Percentiles rank a stretch among this genome's conserved stretches.
These are phyloP conservation scores for Diplolepis rosae DNA, from an alignment of 2,888 invertebrate genomes.

Conservation along the genomic window DNA sequence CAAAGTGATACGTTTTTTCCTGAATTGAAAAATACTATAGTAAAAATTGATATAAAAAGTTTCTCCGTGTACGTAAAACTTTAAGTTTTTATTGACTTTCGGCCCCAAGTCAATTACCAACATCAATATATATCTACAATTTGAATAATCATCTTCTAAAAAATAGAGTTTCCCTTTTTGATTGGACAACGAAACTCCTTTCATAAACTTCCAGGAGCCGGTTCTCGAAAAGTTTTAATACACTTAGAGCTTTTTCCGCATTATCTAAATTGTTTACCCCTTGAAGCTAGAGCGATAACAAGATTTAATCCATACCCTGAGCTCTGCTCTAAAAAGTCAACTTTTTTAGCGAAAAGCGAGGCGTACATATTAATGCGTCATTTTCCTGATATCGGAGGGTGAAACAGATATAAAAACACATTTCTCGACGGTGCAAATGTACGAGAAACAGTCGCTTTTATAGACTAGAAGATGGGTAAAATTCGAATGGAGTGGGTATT, in stretches of 20 bases:
- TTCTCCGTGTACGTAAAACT: too few relatives aligned
- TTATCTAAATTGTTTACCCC: not conserved
- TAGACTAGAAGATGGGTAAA: constrained; percentile 33
- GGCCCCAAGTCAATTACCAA: too few relatives aligned
- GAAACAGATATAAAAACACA: not conserved
- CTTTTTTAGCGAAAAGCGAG: not conserved
- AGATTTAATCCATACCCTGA: not conserved
- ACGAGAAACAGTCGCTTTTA: constrained; percentile 39
- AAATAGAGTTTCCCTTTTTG: too few relatives aligned
- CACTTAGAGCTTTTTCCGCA: not conserved
- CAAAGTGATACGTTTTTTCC: too few relatives aligned
- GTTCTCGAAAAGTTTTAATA: not conserved
- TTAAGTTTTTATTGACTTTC: too few relatives aligned
- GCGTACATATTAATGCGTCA: not conserved
- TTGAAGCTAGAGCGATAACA: not conserved
- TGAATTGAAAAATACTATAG: too few relatives aligned
- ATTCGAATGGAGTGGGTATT: constrained; percentile 18
- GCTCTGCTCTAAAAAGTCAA: not conserved
- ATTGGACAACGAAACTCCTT: too few relatives aligned
- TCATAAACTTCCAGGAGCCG: too few relatives aligned
- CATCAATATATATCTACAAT: too few relatives aligned
- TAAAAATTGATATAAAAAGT: too few relatives aligned
- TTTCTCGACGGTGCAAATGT: not conserved
- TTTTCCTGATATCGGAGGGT: not conserved
- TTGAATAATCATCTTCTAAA: too few relatives aligned